These are phyloP conservation scores for Heteromurus nitidus DNA, from an alignment of 2,888 invertebrate species.

Conservation along the genomic window DNA sequence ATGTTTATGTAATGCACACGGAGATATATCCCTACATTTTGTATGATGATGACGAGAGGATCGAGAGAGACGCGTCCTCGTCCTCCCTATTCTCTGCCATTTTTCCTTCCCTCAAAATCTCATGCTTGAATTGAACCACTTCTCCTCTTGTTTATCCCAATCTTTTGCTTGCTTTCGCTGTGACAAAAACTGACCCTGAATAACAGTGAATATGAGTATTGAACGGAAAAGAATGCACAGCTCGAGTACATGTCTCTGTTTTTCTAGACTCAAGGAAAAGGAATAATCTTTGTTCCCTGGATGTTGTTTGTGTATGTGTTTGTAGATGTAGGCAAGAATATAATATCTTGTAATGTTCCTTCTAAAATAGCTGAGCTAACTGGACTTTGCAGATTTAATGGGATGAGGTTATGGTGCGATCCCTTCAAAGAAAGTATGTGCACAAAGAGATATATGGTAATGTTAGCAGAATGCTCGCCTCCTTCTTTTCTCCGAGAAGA, in stretches of 20 bases:
- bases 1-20: no score
- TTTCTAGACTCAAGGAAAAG: not conserved
- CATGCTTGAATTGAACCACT: constrained; percentile 57
- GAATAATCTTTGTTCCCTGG: no score
- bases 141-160: constrained; percentile 28
- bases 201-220: constrained; percentile 31
- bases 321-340: not conserved
- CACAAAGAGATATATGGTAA: no score
- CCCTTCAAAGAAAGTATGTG: no score
- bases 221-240: not conserved
- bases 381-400: constrained; percentile 31
- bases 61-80: no score
- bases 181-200: constrained; percentile 64
- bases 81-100: constrained; percentile 14
- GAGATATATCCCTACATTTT: no score
- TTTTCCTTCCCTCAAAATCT: constrained; percentile 29
- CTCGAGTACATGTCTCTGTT: not conserved
- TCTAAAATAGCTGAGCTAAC: not conserved
- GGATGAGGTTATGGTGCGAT: no score
- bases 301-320: no score
- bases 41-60: no score
- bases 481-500: no score
- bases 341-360: not conserved
- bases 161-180: constrained; percentile 46
- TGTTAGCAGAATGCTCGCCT: no score